Base-by-base conservation (phyloP, 1,140 invertebrate species). In the Ostrea edulis region DNA sequence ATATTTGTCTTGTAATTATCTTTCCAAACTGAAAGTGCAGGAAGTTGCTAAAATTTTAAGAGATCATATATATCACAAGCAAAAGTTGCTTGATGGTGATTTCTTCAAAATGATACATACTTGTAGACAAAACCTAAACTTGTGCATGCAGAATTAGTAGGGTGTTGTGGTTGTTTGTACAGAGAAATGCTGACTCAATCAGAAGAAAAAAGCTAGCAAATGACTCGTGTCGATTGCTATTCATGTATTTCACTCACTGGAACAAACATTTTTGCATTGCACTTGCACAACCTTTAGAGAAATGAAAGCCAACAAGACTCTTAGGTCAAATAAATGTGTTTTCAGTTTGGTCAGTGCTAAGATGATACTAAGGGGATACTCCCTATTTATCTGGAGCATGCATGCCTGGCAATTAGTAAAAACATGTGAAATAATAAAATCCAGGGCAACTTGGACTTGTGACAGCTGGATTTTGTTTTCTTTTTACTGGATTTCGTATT, bases 11-110 rank as follows among this genome's bases (percentile, higher is more conserved):
- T 14, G 25, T 77, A 77, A 77, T 77, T 77, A 77, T 77, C 25
- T 77, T 14, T 77, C 68, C 68, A 77, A 77, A 25, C 68, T 77
- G 68, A 77, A 77, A 35, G 14, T 77, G 22, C 29, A 77, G 68
- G 12, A 35, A 29, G 68, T 35, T 77, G 68, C 68, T 25, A 77
- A 25, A 77, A 25, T 9, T 2, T 35, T 35, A 25, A 14, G 68
- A 35, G 14, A 25, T 29, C 14, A 77, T 25, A 22, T 25, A 29
- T 71, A 8, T 35, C 68, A 62, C 55, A 20, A 62, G 25, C 35
- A 11, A 35, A 77, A 29, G 68, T 77, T 77, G 11, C 25, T 12
- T 9, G 68, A 29, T 71, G 68, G 68, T 22, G 68, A 35, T 77
- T 77, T 77, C 25, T 25, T 3, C 8, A 14, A 14, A 77, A 7